A percentile compares a stretch with the other conserved stretches of the same genome.
phyloP scores from a whole-genome alignment of 2,888 invertebrate species.

The Beris morrisii region DNA sequence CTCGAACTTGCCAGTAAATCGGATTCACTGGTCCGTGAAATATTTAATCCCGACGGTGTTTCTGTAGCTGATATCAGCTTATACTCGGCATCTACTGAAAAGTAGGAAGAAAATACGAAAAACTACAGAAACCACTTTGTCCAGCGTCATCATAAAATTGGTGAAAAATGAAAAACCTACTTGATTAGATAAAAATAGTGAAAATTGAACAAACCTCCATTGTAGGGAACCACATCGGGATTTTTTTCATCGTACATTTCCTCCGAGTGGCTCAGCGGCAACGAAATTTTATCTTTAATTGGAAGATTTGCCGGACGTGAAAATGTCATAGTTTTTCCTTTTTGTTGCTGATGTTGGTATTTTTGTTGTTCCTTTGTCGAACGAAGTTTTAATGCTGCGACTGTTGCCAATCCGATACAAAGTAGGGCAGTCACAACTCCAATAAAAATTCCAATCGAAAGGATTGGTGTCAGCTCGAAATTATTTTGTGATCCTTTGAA shows the following conservation, averaged over 20 bases:
- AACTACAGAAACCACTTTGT: background rate
- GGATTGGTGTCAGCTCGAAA: conserved; percentile 61
- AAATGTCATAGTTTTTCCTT: conserved; percentile 51
- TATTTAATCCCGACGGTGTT: conserved; percentile 63
- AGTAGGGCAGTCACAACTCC: conserved; percentile 56
- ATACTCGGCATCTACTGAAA: conserved; percentile 66
- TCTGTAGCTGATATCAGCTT: conserved; percentile 71
- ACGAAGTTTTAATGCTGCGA: conserved; percentile 54
- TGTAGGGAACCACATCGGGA: conserved; percentile 85
- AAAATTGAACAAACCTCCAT: conserved; percentile 68
- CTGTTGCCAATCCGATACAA: conserved; percentile 55
- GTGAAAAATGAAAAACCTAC: background rate
- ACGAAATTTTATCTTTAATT: conserved; percentile 68
- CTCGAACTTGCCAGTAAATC: conserved; percentile 46
- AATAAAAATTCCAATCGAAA: conserved; percentile 57
- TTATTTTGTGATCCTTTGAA: conserved; percentile 59
- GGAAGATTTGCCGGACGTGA: conserved; percentile 65
- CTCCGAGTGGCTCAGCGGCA: conserved; percentile 67
- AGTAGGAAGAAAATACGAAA: conserved; percentile 26
- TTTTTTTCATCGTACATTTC: conserved; percentile 85
- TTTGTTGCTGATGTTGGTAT: conserved; percentile 54
- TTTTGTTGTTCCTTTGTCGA: conserved; percentile 55
- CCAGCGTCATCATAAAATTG: too few species aligned
- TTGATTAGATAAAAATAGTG: background rate
- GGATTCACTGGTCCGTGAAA: conserved; percentile 56